Evolutionary conservation across 1,140 invertebrate genomes (phyloP).

Genomic region (Centruroides vittatus): DNA sequence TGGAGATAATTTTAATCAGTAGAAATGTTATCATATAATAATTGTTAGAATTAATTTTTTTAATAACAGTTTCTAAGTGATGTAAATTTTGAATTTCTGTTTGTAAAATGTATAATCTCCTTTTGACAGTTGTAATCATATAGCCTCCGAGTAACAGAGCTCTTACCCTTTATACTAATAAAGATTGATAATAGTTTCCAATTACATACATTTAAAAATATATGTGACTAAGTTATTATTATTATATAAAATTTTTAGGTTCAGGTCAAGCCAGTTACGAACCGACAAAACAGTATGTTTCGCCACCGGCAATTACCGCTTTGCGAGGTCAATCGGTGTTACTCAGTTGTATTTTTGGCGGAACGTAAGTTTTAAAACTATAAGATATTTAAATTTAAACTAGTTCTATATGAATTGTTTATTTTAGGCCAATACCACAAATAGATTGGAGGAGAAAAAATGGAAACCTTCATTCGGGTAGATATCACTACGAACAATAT

Average conservation of each 20-base stretch:
- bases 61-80: too few relatives aligned
- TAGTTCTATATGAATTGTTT: background rate
- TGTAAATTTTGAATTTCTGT: too few relatives aligned
- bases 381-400: background rate
- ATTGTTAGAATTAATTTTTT: too few relatives aligned
- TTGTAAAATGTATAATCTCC: too few relatives aligned
- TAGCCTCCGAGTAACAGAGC: too few relatives aligned
- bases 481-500: constrained; percentile 65
- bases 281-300: constrained; percentile 60
- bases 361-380: constrained; percentile 18
- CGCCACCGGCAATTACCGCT: constrained; percentile 71
- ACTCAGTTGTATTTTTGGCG: constrained; percentile 19
- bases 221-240: background rate
- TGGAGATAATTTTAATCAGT: too few relatives aligned
- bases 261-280: constrained; percentile 51
- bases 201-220: too few relatives aligned
- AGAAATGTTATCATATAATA: too few relatives aligned
- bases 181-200: too few relatives aligned
- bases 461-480: constrained; percentile 33
- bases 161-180: too few relatives aligned
- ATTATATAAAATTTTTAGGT: background rate
- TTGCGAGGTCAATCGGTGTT: constrained; percentile 61
- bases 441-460: constrained; percentile 66
- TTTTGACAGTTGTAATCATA: too few relatives aligned
- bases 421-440: constrained; percentile 31